Evolutionary conservation across 2,113 vertebrate genomes (phyloP).

Genomic region (Tragelaphus strepsiceros): DNA sequence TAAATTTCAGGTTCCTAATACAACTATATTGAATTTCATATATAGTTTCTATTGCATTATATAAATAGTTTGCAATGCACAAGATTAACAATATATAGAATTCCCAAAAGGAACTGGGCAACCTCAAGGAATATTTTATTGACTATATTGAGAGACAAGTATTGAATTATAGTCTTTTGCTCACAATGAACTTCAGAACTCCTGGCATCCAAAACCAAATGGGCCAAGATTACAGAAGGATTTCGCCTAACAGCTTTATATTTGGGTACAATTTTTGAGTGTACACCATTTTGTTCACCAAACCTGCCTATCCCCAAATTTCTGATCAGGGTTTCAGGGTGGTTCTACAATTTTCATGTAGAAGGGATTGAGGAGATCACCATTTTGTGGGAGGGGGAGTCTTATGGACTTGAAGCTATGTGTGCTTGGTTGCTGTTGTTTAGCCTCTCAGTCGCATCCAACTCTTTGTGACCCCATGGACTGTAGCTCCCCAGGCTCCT

Average conservation of each 20-base stretch:
- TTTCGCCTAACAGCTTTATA: background rate
- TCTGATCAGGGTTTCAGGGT: background rate
- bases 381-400: background rate
- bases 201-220: background rate
- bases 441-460: accelerated
- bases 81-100: background rate
- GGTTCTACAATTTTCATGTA: background rate
- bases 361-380: background rate
- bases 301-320: background rate
- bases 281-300: background rate
- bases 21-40: background rate
- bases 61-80: background rate
- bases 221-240: background rate
- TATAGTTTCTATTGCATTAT: background rate
- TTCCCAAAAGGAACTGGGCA: background rate
- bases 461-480: background rate
- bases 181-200: background rate
- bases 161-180: background rate
- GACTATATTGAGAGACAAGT: background rate
- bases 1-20: background rate
- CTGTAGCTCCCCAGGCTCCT: background rate
- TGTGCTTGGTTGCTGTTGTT: background rate
- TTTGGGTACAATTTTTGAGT: background rate
- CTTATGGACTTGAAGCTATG: background rate
- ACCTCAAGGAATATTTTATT: background rate